A percentile compares a stretch with the other conserved stretches of the same genome.
Evolutionary conservation across 2,113 vertebrate species (phyloP).

Genomic region (Hirundichthys speculiger): DNA sequence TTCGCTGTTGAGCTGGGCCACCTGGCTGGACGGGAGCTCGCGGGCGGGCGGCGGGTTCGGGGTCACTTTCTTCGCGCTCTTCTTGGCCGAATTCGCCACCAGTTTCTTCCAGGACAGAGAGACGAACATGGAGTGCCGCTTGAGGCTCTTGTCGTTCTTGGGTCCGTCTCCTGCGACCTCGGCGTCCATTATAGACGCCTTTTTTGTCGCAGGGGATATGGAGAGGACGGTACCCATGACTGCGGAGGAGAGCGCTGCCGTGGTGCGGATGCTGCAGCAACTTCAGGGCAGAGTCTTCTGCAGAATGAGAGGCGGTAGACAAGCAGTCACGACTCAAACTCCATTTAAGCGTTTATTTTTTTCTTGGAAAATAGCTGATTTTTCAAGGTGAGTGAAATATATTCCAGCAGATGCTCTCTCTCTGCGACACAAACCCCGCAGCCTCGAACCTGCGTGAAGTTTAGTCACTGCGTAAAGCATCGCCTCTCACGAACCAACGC

Average conservation of each 20-base stretch:
- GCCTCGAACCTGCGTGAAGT: constrained; percentile 22
- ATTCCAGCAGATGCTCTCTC: constrained; percentile 45
- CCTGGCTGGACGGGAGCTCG: constrained; percentile 55
- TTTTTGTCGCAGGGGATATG: constrained; percentile 85
- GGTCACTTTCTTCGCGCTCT: constrained; percentile 91
- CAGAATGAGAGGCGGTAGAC: constrained; percentile 53
- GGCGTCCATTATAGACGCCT: constrained; percentile 75
- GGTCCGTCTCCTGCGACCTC: constrained; percentile 44
- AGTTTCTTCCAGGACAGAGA: constrained; percentile 92
- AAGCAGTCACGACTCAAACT: constrained; percentile 62
- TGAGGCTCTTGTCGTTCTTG: constrained; percentile 86
- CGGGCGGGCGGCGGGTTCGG: constrained; percentile 80
- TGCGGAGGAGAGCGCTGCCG: constrained; percentile 49
- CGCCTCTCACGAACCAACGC: constrained; percentile 57
- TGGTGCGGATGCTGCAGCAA: constrained; percentile 46
- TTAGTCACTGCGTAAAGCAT: constrained; percentile 53
- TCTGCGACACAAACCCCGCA: constrained; percentile 54
- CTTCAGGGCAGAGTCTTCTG: constrained; percentile 41
- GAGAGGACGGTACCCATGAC: constrained; percentile 95
- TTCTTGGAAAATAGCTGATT: neutral
- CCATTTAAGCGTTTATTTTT: constrained; percentile 62
- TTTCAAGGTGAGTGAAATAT: neutral
- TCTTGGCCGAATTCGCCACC: constrained; percentile 89
- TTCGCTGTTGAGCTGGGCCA: constrained; percentile 78
- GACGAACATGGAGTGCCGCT: constrained; percentile 88